Base-by-base conservation (phyloP, 2,888 invertebrate genomes). In the Steinernema scapterisci region DNA sequence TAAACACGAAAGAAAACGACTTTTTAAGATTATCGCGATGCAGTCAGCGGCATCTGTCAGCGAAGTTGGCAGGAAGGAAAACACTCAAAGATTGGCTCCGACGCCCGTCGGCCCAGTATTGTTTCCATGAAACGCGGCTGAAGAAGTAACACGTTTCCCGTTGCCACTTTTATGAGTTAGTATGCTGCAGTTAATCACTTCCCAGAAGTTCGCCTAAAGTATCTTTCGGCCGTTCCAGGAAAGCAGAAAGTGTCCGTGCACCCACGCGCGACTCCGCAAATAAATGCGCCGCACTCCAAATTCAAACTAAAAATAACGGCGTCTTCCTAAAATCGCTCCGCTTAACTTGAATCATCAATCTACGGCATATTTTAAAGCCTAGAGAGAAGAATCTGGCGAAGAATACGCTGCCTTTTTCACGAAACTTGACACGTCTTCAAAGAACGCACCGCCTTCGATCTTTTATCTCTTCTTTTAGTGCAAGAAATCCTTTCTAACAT, bases 361-460 rank as follows among this genome's bases (percentile, higher is more conserved):
- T 11, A 54, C 21, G 7, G 48, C 48, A 48, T 48, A 48, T 48
- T 48, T 48, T 48, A n/a, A 19, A 48, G 48, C 19, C 7, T 48
- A 19, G 48, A 48, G 19, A 3, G 48, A 13, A 19, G 13, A 19
- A 48, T 48, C 19, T 19, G 48, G 48, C 48, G 13, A 48, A 48
- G 48, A 19, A 16, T 48, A 48, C 48, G 48, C 48, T 5, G 48
- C 3, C 48, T 48, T 19, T 19, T 54, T 23, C 13, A 54, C 23
- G 54, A 54, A 54, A 54, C 13, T 25, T 25, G 54, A 54, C 23
- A 54, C 54, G 54, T 54, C 54, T 54, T 54, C 54, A 54, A 54
- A 54, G 54, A 54, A 25, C 21, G 54, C 23, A 25, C 54, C 54
- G 54, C 54, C 54, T 54, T 19, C 13, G 48, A 19, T 48, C 48